These are phyloP conservation scores for Eulimnadia texana DNA, from an alignment of 1,140 invertebrate genomes.

Conservation along the genomic window DNA sequence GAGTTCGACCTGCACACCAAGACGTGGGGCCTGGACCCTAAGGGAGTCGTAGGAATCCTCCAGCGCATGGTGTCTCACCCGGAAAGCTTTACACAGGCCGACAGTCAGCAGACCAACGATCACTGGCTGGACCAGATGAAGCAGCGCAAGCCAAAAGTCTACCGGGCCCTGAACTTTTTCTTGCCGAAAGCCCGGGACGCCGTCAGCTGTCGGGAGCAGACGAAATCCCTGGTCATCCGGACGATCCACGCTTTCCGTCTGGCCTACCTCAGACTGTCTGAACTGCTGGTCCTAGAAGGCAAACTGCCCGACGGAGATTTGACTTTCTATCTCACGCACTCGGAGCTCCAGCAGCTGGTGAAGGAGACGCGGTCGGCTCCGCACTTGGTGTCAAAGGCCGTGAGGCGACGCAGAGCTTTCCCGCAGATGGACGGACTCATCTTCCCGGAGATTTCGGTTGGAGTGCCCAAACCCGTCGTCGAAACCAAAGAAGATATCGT, in stretches of 20 bases:
- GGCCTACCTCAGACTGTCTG: constrained; percentile 40
- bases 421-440: constrained; percentile 38
- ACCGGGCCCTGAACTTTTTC: constrained; percentile 33
- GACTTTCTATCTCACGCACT: constrained; percentile 49
- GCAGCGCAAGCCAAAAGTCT: constrained; percentile 1
- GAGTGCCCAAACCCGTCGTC: constrained; percentile 34
- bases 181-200: constrained; percentile 41
- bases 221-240: constrained; percentile 46
- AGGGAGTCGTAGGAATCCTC: constrained; percentile 42
- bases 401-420: constrained; percentile 41
- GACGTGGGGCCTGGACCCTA: constrained; percentile 48
- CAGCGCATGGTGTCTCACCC: constrained; percentile 32
- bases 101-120: not conserved
- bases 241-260: constrained; percentile 43
- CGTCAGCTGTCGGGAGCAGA: constrained; percentile 46
- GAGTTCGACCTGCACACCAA: constrained; percentile 52
- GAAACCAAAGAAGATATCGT: not conserved
- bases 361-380: constrained; percentile 33
- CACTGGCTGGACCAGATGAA: constrained; percentile 13
- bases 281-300: constrained; percentile 41
- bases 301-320: constrained; percentile 46
- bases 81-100: not conserved
- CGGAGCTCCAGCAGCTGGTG: constrained; percentile 46
- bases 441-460: constrained; percentile 47
- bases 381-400: constrained; percentile 46